A percentile compares a stretch with the other conserved stretches of the same genome.
These are phyloP conservation scores for Piaya cayana DNA, from an alignment of 2,113 vertebrate species.

Conservation along the genomic window DNA sequence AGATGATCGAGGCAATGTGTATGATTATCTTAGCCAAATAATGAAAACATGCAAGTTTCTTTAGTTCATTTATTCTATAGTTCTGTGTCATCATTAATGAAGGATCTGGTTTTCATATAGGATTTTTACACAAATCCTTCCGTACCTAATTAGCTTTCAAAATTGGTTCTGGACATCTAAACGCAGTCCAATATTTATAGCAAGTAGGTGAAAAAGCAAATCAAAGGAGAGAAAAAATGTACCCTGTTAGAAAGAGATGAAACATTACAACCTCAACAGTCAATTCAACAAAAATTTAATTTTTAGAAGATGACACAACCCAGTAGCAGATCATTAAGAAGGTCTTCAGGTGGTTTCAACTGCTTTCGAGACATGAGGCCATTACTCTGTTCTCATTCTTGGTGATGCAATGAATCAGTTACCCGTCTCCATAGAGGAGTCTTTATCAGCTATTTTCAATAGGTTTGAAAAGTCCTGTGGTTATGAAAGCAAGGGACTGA, in stretches of 20 bases:
- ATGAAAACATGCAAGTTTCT: not conserved
- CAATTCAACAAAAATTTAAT: not conserved
- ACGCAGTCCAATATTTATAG: not conserved
- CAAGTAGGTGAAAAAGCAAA: not conserved
- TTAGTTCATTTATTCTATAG: not conserved
- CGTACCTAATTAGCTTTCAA: not conserved
- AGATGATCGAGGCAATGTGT: not conserved
- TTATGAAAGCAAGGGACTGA: not conserved
- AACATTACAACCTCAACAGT: not conserved
- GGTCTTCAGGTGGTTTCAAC: not conserved
- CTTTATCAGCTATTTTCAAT: not conserved
- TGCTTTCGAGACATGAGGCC: not conserved
- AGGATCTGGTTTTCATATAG: not conserved
- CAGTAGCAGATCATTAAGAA: not conserved
- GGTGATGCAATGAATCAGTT: not conserved
- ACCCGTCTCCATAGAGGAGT: not conserved
- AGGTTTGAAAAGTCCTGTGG: not conserved
- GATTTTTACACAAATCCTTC: not conserved
- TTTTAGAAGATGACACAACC: not conserved
- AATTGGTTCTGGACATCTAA: not conserved
- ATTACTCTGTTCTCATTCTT: not conserved
- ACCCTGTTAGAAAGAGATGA: not conserved
- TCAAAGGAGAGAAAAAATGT: not conserved
- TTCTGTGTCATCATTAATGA: not conserved
- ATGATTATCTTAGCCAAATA: not conserved